Percentiles rank a stretch among this genome's conserved stretches.
These are phyloP conservation scores for Dendrocincla fuliginosa DNA, from an alignment of 2,797 vertebrate species.

Conservation along the genomic window DNA sequence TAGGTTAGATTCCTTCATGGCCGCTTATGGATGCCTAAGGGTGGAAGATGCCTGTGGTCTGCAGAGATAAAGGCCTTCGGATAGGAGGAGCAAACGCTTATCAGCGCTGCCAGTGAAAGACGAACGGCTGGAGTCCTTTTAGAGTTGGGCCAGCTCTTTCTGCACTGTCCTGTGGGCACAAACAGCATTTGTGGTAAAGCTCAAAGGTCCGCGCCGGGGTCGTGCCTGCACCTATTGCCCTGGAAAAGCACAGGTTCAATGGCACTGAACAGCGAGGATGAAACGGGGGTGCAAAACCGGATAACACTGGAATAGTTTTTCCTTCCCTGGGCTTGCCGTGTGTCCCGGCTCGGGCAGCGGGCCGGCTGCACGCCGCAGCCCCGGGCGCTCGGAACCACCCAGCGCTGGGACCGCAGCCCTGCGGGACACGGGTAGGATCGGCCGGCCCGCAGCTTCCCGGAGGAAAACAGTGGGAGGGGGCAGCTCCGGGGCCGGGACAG, in stretches of 20 bases:
- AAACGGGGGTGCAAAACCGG: background rate
- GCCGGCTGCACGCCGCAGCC: background rate
- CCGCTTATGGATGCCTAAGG: background rate
- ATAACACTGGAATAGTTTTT: background rate
- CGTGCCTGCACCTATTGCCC: background rate
- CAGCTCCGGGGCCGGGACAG: background rate
- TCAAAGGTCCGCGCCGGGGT: background rate
- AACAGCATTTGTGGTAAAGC: background rate
- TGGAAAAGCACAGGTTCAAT: background rate
- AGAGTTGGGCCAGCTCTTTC: background rate
- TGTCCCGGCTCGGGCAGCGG: background rate
- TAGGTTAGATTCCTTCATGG: background rate
- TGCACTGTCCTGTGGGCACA: background rate
- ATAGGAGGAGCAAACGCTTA: background rate
- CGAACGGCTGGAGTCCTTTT: background rate
- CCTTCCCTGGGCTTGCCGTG: background rate
- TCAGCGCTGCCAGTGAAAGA: background rate
- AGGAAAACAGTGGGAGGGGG: background rate
- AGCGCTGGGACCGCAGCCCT: background rate
- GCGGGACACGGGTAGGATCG: fast-evolving
- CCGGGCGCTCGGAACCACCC: too few relatives aligned
- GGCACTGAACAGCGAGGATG: background rate
- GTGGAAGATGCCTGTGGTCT: constrained; percentile 11
- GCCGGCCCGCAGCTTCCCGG: fast-evolving
- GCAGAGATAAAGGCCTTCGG: constrained; percentile 6